These are phyloP conservation scores for Netelia virgata DNA, from an alignment of 2,888 invertebrate genomes.

Conservation along the genomic window DNA sequence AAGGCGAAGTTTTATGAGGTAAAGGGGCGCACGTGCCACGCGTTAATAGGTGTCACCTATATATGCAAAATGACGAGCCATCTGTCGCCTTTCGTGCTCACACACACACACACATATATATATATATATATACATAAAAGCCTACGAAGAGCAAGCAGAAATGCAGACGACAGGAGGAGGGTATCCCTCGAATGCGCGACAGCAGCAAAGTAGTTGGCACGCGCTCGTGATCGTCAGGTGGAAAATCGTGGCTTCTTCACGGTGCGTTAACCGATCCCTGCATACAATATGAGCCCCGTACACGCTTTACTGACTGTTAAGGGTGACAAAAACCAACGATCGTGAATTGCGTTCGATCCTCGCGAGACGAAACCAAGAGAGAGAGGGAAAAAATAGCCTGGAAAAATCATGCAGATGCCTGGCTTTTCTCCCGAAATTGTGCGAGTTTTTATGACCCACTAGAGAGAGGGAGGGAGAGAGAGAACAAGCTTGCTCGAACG, in stretches of 20 bases:
- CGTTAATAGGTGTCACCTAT: conserved; percentile 66
- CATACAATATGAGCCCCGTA: conserved; percentile 12
- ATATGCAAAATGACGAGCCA: conserved; percentile 77
- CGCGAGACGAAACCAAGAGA: conserved; percentile 7
- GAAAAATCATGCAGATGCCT: conserved; percentile 70
- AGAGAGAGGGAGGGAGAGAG: conserved; percentile 14
- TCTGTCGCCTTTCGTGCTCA: conserved; percentile 69
- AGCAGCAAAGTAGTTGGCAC: conserved; percentile 65
- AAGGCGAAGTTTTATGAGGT: conserved; percentile 29
- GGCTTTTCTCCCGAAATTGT: conserved; percentile 47
- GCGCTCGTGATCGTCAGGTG: conserved; percentile 75
- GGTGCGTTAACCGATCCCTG: conserved; percentile 69
- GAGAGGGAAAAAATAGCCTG: conserved; percentile 51
- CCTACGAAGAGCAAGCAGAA: conserved; percentile 17
- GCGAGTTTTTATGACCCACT: conserved; percentile 64
- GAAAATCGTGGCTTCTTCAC: conserved; percentile 78
- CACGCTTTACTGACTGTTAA: conserved; percentile 13
- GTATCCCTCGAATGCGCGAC: conserved; percentile 62
- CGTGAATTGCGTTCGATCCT: conserved; percentile 40
- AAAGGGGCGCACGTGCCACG: conserved; percentile 22
- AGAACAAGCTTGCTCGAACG: no score
- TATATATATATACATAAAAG: conserved; percentile 15
- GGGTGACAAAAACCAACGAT: conserved; percentile 50
- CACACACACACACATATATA: conserved; percentile 24
- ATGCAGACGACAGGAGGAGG: conserved; percentile 59